Evolutionary conservation across 1,140 invertebrate species (phyloP), one percentile per base, ranked within the genome.

Genomic region (Drosophila azteca): DNA sequence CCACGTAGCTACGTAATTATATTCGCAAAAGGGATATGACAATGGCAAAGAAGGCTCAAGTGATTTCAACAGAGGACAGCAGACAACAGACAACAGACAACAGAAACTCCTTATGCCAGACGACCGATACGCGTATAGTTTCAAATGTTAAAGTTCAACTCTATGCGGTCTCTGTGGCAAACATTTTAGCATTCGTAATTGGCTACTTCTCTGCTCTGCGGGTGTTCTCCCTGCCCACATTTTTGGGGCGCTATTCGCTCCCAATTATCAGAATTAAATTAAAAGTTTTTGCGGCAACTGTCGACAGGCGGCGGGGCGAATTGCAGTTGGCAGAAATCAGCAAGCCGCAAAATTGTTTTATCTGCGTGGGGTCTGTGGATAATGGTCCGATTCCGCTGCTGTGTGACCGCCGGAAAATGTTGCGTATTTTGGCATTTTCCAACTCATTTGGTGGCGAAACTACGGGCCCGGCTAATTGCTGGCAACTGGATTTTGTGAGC

Each of bases 201-300:
- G n/a, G 44, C 53, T 6, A 39, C 4, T 39, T 13, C 35, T 35
- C 20, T 60, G 6, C 24, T 29, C 6, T 8, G 29, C 5, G 44
- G 44, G 31, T 48, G 44, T 41, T 46, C 60, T 22, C 52, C 43
- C 60, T 22, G 45, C 13, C 39, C 66, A 13, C 11, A 39, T 1
- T 39, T 39, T 48, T 66, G 35, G 11, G 41, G 53, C 57, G 53
- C 35, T 35, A 59, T 63, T 71, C 43, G 44, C 59, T 35, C 51
- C 61, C 78, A 87, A 82, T 85, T 81, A 87, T 78, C 69, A 53
- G 63, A 71, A 82, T 82, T 71, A 82, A 82, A 66, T 85, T 60
- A 76, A 82, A 88, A 87, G 70, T 82, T 87, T 75, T 48, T 67
- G 75, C 45, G 54, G 57, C 31, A n/a, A 11, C 51, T 58, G 79